phyloP scores from a whole-genome alignment of 2,113 vertebrate species.

The Pseudorasbora parva region DNA sequence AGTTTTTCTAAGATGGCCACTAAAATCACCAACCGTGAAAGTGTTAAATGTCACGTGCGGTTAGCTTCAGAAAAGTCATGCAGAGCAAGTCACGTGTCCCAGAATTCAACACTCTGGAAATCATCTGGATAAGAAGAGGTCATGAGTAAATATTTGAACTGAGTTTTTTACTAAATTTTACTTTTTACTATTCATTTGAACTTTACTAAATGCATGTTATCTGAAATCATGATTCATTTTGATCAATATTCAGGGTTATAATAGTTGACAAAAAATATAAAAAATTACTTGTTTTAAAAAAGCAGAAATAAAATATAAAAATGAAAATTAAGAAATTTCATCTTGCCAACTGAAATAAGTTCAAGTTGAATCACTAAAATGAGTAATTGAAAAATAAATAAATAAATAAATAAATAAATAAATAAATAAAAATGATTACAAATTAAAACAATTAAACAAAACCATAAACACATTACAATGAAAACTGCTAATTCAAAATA shows the following conservation, averaged over 20 bases:
- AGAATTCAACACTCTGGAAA: background rate
- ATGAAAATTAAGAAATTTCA: background rate
- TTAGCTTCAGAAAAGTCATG: background rate
- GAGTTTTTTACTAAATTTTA: no score
- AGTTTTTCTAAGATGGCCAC: background rate
- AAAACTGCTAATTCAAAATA: background rate
- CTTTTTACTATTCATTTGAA: no score
- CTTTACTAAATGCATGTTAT: background rate
- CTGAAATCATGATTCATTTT: background rate
- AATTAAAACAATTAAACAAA: background rate
- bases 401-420: no score
- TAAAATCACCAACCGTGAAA: constrained; percentile 11
- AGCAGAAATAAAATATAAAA: background rate
- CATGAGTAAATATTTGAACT: background rate
- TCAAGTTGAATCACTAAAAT: background rate
- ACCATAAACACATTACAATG: background rate
- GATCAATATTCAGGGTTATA: background rate
- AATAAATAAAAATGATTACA: no score
- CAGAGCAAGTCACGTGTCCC: background rate
- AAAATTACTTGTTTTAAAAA: background rate
- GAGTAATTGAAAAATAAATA: background rate
- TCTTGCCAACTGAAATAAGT: background rate
- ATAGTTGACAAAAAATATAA: no score
- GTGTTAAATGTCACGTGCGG: background rate
- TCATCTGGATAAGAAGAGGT: background rate